Evolutionary conservation across 2,797 vertebrate genomes (phyloP), one percentile per base, ranked within the genome.

Genomic region (Macropus fuliginosus): DNA sequence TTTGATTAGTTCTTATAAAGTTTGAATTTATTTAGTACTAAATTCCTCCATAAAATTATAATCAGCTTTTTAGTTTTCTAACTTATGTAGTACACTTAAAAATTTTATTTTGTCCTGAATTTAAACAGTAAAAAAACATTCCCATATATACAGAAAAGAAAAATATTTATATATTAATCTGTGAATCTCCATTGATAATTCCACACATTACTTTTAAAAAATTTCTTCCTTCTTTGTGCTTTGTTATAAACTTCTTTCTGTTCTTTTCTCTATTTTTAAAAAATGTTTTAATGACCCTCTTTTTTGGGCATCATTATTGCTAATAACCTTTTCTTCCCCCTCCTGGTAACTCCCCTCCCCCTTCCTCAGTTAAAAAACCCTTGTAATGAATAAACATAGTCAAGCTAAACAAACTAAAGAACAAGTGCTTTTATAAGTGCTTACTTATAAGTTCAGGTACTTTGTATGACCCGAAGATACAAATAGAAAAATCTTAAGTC

Each of bases 11-110:
- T 96, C 94, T 46, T 96, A 1, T 97, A 94, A 94, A 12, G 62
- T 93, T 97, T 96, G n/a, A 95, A 91, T 93, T 95, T 74, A 55
- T 97, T 97, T 96, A 89, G 87, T 66, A 28, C 59, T 50, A 97
- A 54, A 57, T n/a, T 94, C 55, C 91, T 95, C 96, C 54, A 95
- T 92, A 94, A 94, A 95, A 56, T 96, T 95, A 46, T 92, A 95
- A 91, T 93, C 59, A 96, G 90, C 55, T 94, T 94, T 81, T 95
- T 92, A 97, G 81, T 94, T 66, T 54, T 96, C 91, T 93, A 52
- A 21, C 94, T 94, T 95, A 92, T 93, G 56, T 14, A 94, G 0
- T 95, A 50, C 40, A 9, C 93, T 97, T 94, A 95, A 92, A 56
- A 94, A 92, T 56, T 81, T 57, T 94, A 91, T 31, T 93, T 81